These are phyloP conservation scores for Mycalesis mineus DNA, from an alignment of 2,888 invertebrate species.

Conservation along the genomic window DNA sequence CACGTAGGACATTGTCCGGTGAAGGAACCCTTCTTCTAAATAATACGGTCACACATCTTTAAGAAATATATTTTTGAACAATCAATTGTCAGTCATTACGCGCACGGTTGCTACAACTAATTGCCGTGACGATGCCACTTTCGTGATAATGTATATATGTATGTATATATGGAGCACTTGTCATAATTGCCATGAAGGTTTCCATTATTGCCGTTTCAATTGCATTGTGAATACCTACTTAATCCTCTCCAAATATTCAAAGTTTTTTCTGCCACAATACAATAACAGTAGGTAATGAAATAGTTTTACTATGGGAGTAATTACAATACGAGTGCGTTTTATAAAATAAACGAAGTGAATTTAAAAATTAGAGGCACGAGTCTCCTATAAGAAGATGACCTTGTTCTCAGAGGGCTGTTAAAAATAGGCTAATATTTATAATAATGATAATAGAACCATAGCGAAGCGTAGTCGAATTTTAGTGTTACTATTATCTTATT, in stretches of 20 bases:
- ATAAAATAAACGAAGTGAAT: too few species aligned
- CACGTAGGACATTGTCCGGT: too few species aligned
- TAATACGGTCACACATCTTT: background rate
- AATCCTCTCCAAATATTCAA: background rate
- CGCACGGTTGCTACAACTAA: slow-evolving; percentile 16
- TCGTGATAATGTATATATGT: slow-evolving; percentile 12
- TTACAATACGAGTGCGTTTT: too few species aligned
- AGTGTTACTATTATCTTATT: background rate
- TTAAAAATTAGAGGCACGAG: too few species aligned
- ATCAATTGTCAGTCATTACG: slow-evolving; percentile 16
- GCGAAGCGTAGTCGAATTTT: too few species aligned
- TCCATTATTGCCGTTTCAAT: background rate
- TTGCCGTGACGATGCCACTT: slow-evolving; percentile 20
- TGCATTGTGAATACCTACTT: background rate
- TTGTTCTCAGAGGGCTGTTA: too few species aligned
- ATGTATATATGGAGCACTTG: background rate
- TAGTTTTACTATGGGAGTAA: too few species aligned
- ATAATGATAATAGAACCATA: background rate
- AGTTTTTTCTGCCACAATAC: too few species aligned
- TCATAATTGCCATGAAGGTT: slow-evolving; percentile 18
- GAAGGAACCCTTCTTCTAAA: too few species aligned
- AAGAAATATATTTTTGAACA: background rate
- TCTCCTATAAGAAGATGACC: too few species aligned
- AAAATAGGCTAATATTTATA: background rate
- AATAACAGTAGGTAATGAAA: too few species aligned